These are phyloP conservation scores for Athalia rosae DNA, from an alignment of 2,888 invertebrate species.

Conservation along the genomic window DNA sequence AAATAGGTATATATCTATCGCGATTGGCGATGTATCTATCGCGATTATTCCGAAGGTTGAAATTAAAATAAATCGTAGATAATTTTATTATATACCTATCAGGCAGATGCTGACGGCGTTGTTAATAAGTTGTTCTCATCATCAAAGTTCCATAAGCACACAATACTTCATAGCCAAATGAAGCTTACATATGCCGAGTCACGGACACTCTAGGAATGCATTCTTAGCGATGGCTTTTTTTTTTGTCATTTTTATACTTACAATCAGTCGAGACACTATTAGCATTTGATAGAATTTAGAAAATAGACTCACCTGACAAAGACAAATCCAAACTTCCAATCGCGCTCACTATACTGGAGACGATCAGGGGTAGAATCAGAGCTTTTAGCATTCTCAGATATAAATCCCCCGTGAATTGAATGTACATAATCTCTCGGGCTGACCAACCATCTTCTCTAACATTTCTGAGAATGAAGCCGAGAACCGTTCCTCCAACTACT, in stretches of 20 bases:
- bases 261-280: no score
- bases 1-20: background rate
- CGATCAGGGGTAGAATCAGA: constrained; percentile 83
- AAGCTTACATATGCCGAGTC: no score
- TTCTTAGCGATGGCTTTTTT: no score
- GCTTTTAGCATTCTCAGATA: constrained; percentile 85
- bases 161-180: no score
- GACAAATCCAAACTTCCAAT: constrained; percentile 82
- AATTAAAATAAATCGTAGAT: constrained; percentile 16
- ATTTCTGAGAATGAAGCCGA: constrained; percentile 75
- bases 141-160: background rate
- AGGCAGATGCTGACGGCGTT: background rate
- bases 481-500: constrained; percentile 75
- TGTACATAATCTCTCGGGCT: constrained; percentile 80
- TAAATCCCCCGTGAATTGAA: constrained; percentile 82
- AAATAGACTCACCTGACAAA: constrained; percentile 76
- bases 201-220: no score
- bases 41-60: constrained; percentile 12
- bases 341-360: constrained; percentile 81
- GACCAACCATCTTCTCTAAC: constrained; percentile 73
- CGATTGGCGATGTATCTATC: no score
- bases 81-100: background rate
- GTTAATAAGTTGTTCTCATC: constrained; percentile 3
- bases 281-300: background rate
- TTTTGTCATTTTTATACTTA: no score